Evolutionary conservation across 2,888 invertebrate species (phyloP).

Genomic region (Nectonema munidae): DNA sequence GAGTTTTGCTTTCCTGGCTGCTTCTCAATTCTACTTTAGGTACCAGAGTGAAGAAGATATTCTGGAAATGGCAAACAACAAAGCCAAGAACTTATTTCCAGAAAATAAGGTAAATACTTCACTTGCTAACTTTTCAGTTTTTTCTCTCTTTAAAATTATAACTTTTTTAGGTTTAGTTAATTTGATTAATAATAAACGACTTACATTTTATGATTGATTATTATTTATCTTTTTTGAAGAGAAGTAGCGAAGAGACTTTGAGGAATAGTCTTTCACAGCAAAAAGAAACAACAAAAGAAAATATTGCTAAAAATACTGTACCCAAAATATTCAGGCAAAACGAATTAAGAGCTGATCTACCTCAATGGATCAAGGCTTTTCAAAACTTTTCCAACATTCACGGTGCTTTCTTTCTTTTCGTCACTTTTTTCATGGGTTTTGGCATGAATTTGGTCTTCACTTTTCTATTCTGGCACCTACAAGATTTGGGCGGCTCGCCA

Average conservation of each 20-base stretch:
- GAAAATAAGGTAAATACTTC: no score
- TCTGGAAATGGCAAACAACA: conserved; percentile 8
- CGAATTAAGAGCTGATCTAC: conserved; percentile 28
- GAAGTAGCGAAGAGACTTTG: no score
- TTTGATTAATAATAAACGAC: no score
- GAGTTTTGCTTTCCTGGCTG: conserved; percentile 63
- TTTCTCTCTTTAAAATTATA: no score
- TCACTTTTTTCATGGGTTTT: conserved; percentile 96
- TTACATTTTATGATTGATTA: no score
- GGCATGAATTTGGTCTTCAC: conserved; percentile 93
- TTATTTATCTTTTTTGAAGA: no score
- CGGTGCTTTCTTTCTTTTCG: conserved; percentile 61
- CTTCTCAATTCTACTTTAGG: conserved; percentile 42
- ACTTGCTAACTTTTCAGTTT: no score
- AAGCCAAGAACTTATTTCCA: no score
- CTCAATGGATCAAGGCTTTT: conserved; percentile 66
- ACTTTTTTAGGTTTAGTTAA: no score
- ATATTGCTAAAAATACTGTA: conserved; percentile 16
- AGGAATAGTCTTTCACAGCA: no score
- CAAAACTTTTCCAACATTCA: conserved; percentile 57
- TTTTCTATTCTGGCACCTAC: conserved; percentile 88
- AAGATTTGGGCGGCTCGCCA: conserved; percentile 56
- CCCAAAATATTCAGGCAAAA: conserved; percentile 8
- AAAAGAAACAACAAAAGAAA: no score
- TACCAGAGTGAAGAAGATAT: conserved; percentile 11